Evolutionary conservation across 2,797 vertebrate genomes (phyloP), one percentile per base, ranked within the genome.

Genomic region (Sebastes oblongus): DNA sequence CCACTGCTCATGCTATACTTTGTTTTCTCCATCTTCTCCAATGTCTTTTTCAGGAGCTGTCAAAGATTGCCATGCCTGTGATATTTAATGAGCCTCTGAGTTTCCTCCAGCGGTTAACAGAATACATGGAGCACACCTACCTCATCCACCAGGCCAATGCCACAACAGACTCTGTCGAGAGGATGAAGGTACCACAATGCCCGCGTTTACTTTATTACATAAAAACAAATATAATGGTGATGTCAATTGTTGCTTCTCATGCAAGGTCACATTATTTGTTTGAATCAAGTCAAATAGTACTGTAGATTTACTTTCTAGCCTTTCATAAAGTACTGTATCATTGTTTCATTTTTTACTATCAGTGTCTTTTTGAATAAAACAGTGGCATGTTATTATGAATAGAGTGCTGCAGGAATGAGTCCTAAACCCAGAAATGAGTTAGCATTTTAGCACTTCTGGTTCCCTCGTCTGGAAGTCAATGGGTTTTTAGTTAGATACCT

Each of bases 51-150:
- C 89, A 99, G 98, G 98, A 99, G 90, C 58, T 99, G 73, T 99
- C 98, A 55, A 99, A 99, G 96, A 99, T 99, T 86, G 98, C 98
- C 42, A 99, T 99, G 98, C 98, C 98, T 0, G 98, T 99, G 68
- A 96, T 98, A 80, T 97, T 99, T 92, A 99, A 99, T 1, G 98
- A 99, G 93, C 98, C 98, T 0, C 91, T 99, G 92, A 99, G 98
- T 93, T 99, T 99, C 91, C 97, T 99, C 0, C 98, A 99, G 92
- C 95, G 98, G 8, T 92, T 99, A 14, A 97, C 97, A 0, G 98
- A 99, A 71, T 99, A 99, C 67, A 99, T 99, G 98, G 98, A 99
- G 91, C 98, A 99, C 82, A 99, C 98, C 0, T 98, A 98, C 95
- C 98, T 99, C 95, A 97, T 99, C 94, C 97, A 98, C 90, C 98